Evolutionary conservation across 2,113 vertebrate species (phyloP).

Genomic region (Dasyornis broadbenti): DNA sequence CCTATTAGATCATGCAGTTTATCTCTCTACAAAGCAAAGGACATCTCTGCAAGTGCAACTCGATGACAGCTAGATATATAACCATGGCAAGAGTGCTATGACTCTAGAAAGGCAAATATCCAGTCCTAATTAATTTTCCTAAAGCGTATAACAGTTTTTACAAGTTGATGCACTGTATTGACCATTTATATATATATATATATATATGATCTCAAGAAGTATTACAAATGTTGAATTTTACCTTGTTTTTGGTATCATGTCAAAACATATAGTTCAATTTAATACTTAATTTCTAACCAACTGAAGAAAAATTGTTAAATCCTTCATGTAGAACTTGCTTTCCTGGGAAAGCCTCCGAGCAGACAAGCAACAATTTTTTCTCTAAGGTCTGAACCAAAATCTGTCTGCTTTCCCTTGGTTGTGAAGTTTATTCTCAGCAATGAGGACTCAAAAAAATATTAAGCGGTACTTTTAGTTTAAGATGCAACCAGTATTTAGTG

Average conservation of each 20-base stretch:
- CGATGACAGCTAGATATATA: background rate
- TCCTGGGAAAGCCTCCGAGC: background rate
- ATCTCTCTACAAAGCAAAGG: background rate
- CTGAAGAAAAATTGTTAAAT: background rate
- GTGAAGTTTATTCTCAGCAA: background rate
- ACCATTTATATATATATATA: background rate
- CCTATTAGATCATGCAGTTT: conserved; percentile 21
- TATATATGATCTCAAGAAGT: background rate
- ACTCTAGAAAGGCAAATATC: background rate
- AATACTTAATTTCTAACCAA: background rate
- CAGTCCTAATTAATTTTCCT: background rate
- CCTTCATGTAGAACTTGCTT: background rate
- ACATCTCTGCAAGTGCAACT: background rate
- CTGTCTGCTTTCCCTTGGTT: background rate
- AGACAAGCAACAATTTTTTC: background rate
- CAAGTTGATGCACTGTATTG: background rate
- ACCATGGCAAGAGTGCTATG: background rate
- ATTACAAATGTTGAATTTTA: background rate
- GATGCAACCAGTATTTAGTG: background rate
- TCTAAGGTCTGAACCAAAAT: background rate
- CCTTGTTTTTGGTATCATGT: background rate
- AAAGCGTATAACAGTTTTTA: background rate
- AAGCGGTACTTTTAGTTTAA: background rate
- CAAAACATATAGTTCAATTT: background rate
- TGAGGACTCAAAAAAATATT: background rate